Conservation (phyloP, 2,888 invertebrate species). For the Tinea semifulvella region DNA sequence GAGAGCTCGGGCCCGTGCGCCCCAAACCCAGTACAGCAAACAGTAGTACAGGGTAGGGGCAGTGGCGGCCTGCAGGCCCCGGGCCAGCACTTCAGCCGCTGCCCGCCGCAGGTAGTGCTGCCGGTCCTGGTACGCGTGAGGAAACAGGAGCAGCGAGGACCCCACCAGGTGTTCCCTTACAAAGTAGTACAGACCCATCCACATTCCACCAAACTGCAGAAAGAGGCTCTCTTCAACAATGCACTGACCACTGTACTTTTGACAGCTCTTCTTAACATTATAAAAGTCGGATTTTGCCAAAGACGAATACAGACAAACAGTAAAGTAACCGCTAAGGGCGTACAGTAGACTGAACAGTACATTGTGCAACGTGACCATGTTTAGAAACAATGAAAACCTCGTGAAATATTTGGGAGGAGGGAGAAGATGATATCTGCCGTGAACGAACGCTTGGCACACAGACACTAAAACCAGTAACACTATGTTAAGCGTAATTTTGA, state of each 20-base stretch:
- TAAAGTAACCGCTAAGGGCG: slow-evolving; percentile 70
- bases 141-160: slow-evolving; percentile 68
- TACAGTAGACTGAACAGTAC: slow-evolving; percentile 65
- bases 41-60: slow-evolving; percentile 71
- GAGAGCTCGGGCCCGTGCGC: slow-evolving; percentile 58
- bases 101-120: slow-evolving; percentile 71
- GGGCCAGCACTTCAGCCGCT: slow-evolving; percentile 63
- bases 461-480: slow-evolving; percentile 70
- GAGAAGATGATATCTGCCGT: slow-evolving; percentile 74
- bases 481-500: slow-evolving; percentile 73
- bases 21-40: slow-evolving; percentile 69
- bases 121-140: slow-evolving; percentile 76
- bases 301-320: slow-evolving; percentile 75
- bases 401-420: slow-evolving; percentile 70
- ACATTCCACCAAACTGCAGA: slow-evolving; percentile 72
- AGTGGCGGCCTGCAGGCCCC: slow-evolving; percentile 67
- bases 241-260: slow-evolving; percentile 58
- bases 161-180: slow-evolving; percentile 64
- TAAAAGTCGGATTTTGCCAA: slow-evolving; percentile 69
- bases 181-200: slow-evolving; percentile 71
- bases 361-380: slow-evolving; percentile 70
- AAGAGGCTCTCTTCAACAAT: slow-evolving; percentile 74
- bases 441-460: slow-evolving; percentile 75
- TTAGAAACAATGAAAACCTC: slow-evolving; percentile 72
- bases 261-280: slow-evolving; percentile 56